Evolutionary conservation across 2,113 vertebrate species (phyloP), one percentile per base, ranked within the genome.

Genomic region (Gorsachius goisagi): DNA sequence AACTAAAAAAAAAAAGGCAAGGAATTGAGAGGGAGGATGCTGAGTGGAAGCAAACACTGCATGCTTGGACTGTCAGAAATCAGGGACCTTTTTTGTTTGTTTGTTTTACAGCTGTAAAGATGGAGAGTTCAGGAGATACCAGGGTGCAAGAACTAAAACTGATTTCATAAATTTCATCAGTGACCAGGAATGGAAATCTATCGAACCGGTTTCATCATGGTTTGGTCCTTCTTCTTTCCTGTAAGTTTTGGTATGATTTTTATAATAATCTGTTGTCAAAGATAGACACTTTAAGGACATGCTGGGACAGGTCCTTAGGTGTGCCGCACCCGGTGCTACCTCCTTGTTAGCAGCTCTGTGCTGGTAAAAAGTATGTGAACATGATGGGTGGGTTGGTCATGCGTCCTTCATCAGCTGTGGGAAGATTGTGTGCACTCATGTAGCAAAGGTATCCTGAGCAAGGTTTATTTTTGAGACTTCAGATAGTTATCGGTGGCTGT

Each of bases 111-210:
- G 99, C 95, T 99, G 99, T 97, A 99, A 99, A 98, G 99, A 99
- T 60, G 99, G 99, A n/a, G 97, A 98, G 77, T 99, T 99, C 98
- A 98, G 99, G 91, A 98, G 98, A 64, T 99, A 99, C 96, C 99
- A 99, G 78, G 99, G 99, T 10, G 97, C 98, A 32, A 98, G 99
- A 41, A 99, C 98, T 15, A 99, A 99, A 98, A 98, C 99, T 1
- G 99, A 99, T 95, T 99, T 99, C 97, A 99, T 99, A 80, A 99
- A 98, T 86, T 99, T 99, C 21, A 92, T 99, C 50, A 99, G 98
- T 24, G 99, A 99, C 12, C 98, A 99, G 97, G 99, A 99, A 47
- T 99, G 99, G 99, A 98, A 98, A 96, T 97, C 93, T 21, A 97
- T 99, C 8, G 99, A 99, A 72, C 99, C 99, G 0, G 71, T 99